These are phyloP conservation scores for Pithys albifrons DNA, from an alignment of 2,113 vertebrate species.

Conservation along the genomic window DNA sequence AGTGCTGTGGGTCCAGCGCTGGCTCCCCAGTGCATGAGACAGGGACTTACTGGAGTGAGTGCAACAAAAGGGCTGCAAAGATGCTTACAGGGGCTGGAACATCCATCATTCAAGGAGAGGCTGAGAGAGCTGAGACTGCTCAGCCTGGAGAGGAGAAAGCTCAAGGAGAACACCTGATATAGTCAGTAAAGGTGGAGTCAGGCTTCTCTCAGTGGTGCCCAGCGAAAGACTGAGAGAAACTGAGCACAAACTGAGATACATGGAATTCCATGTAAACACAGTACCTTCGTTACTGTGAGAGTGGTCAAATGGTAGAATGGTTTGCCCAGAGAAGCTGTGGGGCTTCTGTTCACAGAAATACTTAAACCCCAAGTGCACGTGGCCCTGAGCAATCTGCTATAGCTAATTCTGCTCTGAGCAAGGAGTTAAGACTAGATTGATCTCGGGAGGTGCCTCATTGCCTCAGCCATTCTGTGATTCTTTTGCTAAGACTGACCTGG, in stretches of 20 bases:
- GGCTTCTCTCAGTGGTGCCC: not conserved
- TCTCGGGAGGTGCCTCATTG: not conserved
- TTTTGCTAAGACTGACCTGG: not conserved
- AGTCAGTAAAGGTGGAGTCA: not conserved
- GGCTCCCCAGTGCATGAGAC: not conserved
- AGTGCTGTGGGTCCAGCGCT: not conserved
- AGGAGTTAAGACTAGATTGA: not conserved
- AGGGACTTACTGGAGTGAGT: not conserved
- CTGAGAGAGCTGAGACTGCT: not conserved
- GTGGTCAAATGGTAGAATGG: not conserved
- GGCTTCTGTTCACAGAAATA: not conserved
- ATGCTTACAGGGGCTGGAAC: not conserved
- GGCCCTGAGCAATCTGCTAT: not conserved
- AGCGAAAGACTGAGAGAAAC: not conserved
- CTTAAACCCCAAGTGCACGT: not conserved
- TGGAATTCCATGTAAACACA: not conserved
- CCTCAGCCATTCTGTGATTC: not conserved
- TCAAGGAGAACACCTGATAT: not conserved
- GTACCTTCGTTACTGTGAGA: not conserved
- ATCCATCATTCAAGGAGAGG: not conserved
- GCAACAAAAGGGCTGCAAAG: not conserved
- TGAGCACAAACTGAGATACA: not conserved
- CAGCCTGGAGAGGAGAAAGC: not conserved
- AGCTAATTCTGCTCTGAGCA: not conserved
- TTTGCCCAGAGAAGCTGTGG: not conserved